phyloP scores from a whole-genome alignment of 2,113 vertebrate species.

The Gymnobelideus leadbeateri region DNA sequence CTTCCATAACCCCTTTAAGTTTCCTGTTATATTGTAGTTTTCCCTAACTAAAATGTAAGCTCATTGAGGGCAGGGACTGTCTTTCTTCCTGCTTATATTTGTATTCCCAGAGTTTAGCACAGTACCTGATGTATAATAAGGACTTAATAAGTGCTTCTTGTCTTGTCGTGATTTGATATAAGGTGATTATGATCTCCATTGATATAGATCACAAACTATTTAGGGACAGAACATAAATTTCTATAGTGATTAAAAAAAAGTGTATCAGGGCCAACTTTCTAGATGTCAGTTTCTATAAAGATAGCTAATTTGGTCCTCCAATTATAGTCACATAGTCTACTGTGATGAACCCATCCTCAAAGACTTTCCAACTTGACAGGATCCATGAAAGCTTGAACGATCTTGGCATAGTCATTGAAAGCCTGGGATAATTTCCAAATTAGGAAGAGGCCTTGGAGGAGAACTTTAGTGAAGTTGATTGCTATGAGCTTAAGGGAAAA shows the following conservation, averaged over 20 bases:
- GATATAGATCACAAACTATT: neutral
- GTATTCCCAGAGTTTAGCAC: neutral
- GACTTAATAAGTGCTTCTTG: neutral
- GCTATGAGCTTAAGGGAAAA: neutral
- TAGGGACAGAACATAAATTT: neutral
- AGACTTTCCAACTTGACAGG: neutral
- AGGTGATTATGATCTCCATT: neutral
- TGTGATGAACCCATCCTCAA: neutral
- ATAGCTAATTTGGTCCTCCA: neutral
- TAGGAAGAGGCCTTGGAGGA: neutral
- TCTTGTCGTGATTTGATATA: neutral
- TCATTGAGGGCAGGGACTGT: neutral
- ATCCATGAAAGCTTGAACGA: neutral
- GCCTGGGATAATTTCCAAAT: neutral
- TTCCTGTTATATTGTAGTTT: neutral
- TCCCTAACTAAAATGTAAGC: neutral
- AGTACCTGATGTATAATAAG: neutral
- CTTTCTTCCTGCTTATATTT: neutral
- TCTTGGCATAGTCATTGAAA: neutral
- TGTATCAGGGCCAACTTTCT: neutral
- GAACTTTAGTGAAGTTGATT: neutral
- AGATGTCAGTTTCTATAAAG: neutral
- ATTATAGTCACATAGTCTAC: neutral
- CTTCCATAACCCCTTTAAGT: neutral
- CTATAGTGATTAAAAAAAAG: neutral